phyloP scores from a whole-genome alignment of 2,797 vertebrate species.

The Stomatorhinus walkeri region DNA sequence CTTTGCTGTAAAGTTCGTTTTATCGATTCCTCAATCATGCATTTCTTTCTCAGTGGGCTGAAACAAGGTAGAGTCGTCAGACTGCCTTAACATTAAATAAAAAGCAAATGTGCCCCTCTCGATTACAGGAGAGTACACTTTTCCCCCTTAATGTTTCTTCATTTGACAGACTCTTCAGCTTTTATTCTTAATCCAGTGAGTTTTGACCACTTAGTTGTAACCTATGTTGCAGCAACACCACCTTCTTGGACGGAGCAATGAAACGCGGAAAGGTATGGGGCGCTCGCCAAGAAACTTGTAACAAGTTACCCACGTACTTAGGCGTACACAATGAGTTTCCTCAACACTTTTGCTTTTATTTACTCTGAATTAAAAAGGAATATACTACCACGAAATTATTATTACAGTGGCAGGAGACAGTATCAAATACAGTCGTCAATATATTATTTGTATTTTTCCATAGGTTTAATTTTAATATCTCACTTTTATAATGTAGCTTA shows the following conservation, averaged over 20 bases:
- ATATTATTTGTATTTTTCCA: not conserved
- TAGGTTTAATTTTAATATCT: not conserved
- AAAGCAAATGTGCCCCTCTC: not conserved
- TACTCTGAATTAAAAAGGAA: not conserved
- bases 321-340: not conserved
- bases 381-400: not conserved
- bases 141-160: not conserved
- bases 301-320: not conserved
- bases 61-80: constrained; percentile 15
- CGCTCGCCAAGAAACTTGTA: not conserved
- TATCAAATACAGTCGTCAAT: not conserved
- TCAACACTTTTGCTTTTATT: not conserved
- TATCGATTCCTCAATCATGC: constrained; percentile 9
- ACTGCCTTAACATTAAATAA: not conserved
- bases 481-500: not conserved
- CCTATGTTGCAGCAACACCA: not conserved
- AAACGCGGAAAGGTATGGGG: constrained; percentile 2
- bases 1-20: not conserved
- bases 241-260: not conserved
- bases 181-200: not conserved
- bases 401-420: not conserved
- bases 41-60: not conserved
- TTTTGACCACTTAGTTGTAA: not conserved
- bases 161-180: not conserved
- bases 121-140: not conserved